Percentiles rank a stretch among this genome's conserved stretches.
phyloP scores from a whole-genome alignment of 2,797 vertebrate species.

The Pangasius krempfi region DNA sequence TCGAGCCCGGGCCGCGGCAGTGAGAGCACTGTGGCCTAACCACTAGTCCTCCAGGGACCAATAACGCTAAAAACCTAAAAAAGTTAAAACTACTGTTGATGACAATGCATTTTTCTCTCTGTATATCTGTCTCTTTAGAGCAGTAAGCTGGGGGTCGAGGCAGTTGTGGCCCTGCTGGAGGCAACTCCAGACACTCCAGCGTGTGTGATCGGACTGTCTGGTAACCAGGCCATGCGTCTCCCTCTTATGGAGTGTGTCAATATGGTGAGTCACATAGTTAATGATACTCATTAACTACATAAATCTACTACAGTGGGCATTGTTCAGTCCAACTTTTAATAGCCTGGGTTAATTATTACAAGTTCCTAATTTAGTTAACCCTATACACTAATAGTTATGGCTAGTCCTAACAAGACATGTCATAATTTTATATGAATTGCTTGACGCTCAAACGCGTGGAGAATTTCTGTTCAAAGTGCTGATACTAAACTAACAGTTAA shows the following conservation, averaged over 20 bases:
- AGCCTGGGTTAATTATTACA: neutral
- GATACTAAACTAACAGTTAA: neutral
- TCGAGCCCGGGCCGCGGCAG: too few relatives aligned
- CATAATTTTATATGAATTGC: neutral
- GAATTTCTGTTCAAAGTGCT: neutral
- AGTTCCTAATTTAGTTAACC: neutral
- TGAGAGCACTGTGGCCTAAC: too few relatives aligned
- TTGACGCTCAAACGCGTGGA: neutral
- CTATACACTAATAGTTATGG: neutral
- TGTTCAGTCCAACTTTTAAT: neutral
- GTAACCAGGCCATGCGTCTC: constrained; percentile 89
- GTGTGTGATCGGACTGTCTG: constrained; percentile 91
- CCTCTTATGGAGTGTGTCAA: constrained; percentile 97
- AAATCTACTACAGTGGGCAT: neutral
- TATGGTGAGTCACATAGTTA: constrained; percentile 80
- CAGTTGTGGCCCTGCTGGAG: constrained; percentile 89
- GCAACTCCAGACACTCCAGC: constrained; percentile 87
- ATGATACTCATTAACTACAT: neutral
- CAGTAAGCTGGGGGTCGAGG: constrained; percentile 94
- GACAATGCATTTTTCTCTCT: neutral
- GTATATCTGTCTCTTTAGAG: constrained; percentile 75
- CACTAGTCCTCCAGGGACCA: neutral
- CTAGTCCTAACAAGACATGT: neutral
- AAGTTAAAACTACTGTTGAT: neutral
- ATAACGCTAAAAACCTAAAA: neutral